phyloP scores from a whole-genome alignment of 2,113 vertebrate genomes.

The Casuarius casuarius region DNA sequence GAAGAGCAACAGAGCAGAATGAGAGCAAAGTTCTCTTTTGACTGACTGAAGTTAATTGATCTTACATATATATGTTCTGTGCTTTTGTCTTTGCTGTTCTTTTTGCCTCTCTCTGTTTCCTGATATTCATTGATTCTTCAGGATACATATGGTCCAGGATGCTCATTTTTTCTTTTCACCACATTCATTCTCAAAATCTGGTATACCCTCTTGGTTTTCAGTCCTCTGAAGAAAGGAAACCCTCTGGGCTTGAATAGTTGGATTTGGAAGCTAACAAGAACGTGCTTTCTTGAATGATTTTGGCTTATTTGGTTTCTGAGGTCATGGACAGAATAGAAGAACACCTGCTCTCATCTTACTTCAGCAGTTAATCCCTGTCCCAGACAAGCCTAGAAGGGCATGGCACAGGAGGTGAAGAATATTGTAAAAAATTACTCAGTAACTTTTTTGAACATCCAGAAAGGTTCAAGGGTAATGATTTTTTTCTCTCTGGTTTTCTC shows the following conservation, averaged over 20 bases:
- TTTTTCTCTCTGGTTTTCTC: conserved; percentile 17
- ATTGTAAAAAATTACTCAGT: conserved; percentile 1
- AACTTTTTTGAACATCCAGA: neutral
- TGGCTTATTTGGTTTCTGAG: conserved; percentile 20
- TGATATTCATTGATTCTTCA: neutral
- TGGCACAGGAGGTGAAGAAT: neutral
- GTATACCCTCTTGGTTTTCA: neutral
- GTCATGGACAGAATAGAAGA: conserved; percentile 18
- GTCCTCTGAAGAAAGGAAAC: neutral
- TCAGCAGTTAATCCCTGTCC: conserved; percentile 38
- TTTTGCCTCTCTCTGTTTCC: neutral
- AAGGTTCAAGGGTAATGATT: neutral
- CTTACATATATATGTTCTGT: neutral
- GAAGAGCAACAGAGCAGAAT: neutral
- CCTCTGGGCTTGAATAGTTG: neutral
- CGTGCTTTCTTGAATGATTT: conserved; percentile 46
- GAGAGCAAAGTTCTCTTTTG: neutral
- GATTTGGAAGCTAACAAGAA: neutral
- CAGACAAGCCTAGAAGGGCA: conserved; percentile 42
- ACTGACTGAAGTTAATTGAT: neutral
- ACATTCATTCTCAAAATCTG: neutral
- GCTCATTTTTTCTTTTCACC: neutral
- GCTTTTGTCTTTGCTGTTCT: neutral
- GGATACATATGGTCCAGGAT: neutral
- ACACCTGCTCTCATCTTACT: conserved; percentile 50